These are phyloP conservation scores for Nothobranchius furzeri DNA, from an alignment of 2,113 vertebrate species.

Conservation along the genomic window DNA sequence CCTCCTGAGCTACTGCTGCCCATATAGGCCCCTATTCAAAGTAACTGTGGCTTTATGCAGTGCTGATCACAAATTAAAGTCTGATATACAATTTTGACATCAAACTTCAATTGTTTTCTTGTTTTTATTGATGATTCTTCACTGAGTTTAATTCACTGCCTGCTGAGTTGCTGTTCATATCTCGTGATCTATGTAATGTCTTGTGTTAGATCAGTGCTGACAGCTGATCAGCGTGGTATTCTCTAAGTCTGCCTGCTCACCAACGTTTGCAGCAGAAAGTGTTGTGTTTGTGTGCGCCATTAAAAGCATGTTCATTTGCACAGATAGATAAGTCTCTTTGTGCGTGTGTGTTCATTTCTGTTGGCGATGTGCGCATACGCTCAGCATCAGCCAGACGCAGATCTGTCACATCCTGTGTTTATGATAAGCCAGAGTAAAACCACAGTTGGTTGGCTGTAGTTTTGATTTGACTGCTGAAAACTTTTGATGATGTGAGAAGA, in stretches of 20 bases:
- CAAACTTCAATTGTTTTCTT: background rate
- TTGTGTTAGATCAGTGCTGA: constrained; percentile 37
- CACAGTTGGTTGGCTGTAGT: constrained; percentile 20
- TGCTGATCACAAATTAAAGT: background rate
- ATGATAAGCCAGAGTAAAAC: no score
- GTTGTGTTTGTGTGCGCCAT: constrained; percentile 19
- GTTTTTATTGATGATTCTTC: background rate
- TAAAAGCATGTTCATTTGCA: constrained; percentile 17
- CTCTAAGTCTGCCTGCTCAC: constrained; percentile 20
- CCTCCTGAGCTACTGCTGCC: no score
- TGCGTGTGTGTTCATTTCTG: constrained; percentile 9
- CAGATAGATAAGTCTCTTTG: constrained; percentile 10
- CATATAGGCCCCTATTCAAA: no score
- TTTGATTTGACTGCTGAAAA: constrained; percentile 45
- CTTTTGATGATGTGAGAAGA: constrained; percentile 36
- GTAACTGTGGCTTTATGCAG: no score
- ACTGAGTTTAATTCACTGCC: background rate
- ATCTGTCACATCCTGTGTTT: constrained; percentile 41
- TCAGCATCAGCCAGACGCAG: constrained; percentile 10
- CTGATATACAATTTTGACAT: background rate
- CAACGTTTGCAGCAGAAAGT: constrained; percentile 36
- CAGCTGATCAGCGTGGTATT: constrained; percentile 38
- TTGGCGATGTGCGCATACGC: background rate
- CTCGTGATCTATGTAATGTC: constrained; percentile 21
- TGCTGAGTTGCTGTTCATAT: constrained; percentile 33